These are phyloP conservation scores for Graptemys geographica DNA, from an alignment of 2,797 vertebrate genomes.

Conservation along the genomic window DNA sequence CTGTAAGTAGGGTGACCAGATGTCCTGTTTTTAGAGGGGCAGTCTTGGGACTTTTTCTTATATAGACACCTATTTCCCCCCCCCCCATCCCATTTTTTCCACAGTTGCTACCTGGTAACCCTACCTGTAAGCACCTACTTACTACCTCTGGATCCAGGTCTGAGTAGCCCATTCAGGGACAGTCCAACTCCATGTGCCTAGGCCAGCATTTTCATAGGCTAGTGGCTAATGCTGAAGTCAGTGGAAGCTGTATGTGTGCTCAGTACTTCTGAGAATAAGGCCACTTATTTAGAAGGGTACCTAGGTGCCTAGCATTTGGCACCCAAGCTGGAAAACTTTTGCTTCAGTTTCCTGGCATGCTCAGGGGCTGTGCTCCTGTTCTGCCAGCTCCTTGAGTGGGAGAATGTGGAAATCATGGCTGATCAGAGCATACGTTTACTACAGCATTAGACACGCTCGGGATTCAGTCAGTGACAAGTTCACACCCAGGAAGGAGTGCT, in stretches of 20 bases:
- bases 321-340: background rate
- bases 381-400: accelerated
- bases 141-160: background rate
- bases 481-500: background rate
- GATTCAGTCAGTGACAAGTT: background rate
- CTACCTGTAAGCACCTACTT: background rate
- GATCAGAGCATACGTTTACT: background rate
- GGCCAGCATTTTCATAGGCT: background rate
- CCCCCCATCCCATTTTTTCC: no score
- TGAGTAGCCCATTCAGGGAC: background rate
- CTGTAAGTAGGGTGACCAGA: no score
- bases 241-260: background rate
- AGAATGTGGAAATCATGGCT: background rate
- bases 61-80: no score
- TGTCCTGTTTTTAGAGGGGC: no score
- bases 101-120: no score
- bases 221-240: background rate
- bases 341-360: background rate
- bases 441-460: accelerated
- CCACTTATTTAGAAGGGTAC: background rate
- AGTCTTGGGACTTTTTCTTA: no score
- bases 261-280: background rate
- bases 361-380: background rate
- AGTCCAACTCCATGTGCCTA: background rate
- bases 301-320: accelerated